Percentiles rank a stretch among this genome's conserved stretches.
These are phyloP conservation scores for Sorex maritimensis DNA, from an alignment of 2,797 vertebrate species.

Conservation along the genomic window DNA sequence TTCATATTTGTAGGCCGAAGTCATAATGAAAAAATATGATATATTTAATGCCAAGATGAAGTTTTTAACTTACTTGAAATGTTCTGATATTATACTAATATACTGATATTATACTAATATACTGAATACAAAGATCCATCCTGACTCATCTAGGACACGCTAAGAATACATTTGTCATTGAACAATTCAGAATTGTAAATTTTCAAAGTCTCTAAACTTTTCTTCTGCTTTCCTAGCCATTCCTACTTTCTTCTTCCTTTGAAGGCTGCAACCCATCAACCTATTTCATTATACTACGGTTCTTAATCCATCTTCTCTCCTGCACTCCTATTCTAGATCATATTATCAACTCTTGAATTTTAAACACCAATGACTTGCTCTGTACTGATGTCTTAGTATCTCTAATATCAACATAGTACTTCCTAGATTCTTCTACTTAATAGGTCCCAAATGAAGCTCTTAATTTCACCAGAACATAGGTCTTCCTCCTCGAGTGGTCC, in stretches of 20 bases:
- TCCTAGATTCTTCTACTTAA: neutral
- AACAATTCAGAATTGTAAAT: neutral
- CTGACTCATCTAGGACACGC: neutral
- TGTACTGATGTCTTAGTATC: neutral
- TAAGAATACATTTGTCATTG: neutral
- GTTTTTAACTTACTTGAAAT: constrained; percentile 36
- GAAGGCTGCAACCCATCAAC: neutral
- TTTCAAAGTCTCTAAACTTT: constrained; percentile 28
- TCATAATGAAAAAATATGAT: neutral
- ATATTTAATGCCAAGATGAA: neutral
- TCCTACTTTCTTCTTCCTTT: neutral
- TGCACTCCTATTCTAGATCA: neutral
- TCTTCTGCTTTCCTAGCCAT: neutral
- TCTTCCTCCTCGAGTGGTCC: neutral
- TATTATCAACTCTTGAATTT: neutral
- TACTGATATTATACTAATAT: neutral
- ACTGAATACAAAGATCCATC: neutral
- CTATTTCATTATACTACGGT: neutral
- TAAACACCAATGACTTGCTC: neutral
- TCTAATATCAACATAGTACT: neutral
- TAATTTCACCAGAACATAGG: neutral
- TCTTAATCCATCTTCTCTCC: neutral
- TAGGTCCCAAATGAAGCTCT: neutral
- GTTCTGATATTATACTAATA: neutral
- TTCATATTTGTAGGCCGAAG: constrained; percentile 18